phyloP scores from a whole-genome alignment of 2,888 invertebrate genomes.

The Oscheius myriophilus region DNA sequence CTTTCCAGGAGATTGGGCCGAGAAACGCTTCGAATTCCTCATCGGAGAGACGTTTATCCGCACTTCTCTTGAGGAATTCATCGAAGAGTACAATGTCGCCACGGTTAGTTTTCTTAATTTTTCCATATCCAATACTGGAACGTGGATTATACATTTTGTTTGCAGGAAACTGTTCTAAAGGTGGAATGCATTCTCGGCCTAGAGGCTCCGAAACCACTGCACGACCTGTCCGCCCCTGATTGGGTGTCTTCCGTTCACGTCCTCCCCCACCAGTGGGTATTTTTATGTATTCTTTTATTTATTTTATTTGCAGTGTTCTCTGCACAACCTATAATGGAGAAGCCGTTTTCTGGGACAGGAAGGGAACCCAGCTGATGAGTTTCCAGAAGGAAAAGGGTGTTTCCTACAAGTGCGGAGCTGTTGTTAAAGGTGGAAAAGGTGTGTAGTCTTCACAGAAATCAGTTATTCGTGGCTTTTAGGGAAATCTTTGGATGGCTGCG shows the following conservation, averaged over 20 bases:
- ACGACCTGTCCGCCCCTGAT: conserved; percentile 92
- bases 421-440: conserved; percentile 32
- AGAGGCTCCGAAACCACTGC: conserved; percentile 90
- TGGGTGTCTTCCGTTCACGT: conserved; percentile 87
- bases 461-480: conserved; percentile 20
- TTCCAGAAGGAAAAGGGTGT: conserved; percentile 25
- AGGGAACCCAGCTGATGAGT: conserved; percentile 25
- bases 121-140: not conserved
- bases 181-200: conserved; percentile 90
- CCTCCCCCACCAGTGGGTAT: conserved; percentile 53
- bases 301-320: conserved; percentile 54
- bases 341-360: conserved; percentile 56
- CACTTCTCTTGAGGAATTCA: conserved; percentile 60
- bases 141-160: not conserved
- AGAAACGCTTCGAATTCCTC: conserved; percentile 62
- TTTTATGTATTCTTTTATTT: not conserved
- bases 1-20: conserved; percentile 60
- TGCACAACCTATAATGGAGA: conserved; percentile 66
- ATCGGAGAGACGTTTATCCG: conserved; percentile 64
- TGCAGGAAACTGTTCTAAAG: conserved; percentile 83
- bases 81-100: conserved; percentile 57
- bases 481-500: conserved; percentile 34
- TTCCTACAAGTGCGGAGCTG: conserved; percentile 41
- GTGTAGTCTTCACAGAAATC: no score
- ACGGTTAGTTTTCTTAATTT: conserved; percentile 34